phyloP scores from a whole-genome alignment of 2,888 invertebrate species.

The Drosophila neotestacea region DNA sequence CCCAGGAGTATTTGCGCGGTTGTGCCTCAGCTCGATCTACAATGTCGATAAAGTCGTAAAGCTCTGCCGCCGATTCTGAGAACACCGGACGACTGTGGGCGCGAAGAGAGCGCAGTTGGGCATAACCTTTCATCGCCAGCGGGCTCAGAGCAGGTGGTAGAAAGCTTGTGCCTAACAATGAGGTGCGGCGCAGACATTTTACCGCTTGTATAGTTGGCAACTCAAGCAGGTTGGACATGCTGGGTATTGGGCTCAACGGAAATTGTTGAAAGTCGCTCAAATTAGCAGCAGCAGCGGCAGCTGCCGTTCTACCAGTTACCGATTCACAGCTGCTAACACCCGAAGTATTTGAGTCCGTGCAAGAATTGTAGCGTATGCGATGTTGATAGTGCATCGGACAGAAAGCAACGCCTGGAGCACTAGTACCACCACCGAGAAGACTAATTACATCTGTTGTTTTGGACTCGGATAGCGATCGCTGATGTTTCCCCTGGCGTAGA shows the following conservation, averaged over 20 bases:
- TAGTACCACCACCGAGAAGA: constrained; percentile 65
- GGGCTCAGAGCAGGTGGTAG: constrained; percentile 87
- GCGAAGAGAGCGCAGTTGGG: constrained; percentile 89
- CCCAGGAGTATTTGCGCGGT: constrained; percentile 79
- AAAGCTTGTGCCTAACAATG: constrained; percentile 80
- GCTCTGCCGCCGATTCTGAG: constrained; percentile 88
- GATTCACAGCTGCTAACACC: constrained; percentile 94
- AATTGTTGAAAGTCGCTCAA: constrained; percentile 90
- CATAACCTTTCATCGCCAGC: constrained; percentile 91
- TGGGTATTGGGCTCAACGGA: constrained; percentile 95
- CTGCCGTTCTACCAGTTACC: constrained; percentile 87
- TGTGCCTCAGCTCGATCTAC: constrained; percentile 71
- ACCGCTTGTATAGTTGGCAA: constrained; percentile 78
- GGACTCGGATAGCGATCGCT: constrained; percentile 89
- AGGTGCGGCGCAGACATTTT: constrained; percentile 77
- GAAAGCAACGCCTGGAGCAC: constrained; percentile 34
- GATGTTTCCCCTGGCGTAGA: constrained; percentile 86
- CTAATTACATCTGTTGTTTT: constrained; percentile 88
- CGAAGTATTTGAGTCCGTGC: constrained; percentile 92
- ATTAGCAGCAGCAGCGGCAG: constrained; percentile 88
- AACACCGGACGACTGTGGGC: constrained; percentile 89
- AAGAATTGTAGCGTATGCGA: constrained; percentile 87
- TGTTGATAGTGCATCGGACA: constrained; percentile 80
- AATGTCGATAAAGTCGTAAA: constrained; percentile 86
- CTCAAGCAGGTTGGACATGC: constrained; percentile 90